phyloP scores from a whole-genome alignment of 2,797 vertebrate species.

The Cygnus olor region DNA sequence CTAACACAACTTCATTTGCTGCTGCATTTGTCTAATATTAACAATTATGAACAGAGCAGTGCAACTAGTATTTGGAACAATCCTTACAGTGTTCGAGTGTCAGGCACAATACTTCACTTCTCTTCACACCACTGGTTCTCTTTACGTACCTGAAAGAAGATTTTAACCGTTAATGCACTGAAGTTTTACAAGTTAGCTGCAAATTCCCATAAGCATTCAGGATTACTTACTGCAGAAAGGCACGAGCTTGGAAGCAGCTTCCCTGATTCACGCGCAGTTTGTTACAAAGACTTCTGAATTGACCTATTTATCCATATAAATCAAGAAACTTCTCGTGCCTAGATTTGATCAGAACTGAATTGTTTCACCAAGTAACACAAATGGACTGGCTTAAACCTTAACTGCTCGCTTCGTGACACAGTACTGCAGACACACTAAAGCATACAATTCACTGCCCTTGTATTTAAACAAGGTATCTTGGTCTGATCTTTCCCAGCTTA shows the following conservation, averaged over 20 bases:
- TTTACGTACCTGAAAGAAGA: conserved; percentile 90
- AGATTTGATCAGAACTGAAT: not conserved
- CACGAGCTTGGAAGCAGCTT: not conserved
- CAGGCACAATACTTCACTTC: conserved; percentile 85
- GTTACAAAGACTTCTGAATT: not conserved
- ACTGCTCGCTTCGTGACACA: fast-evolving
- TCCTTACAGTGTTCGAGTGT: conserved; percentile 88
- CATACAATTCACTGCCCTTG: not conserved
- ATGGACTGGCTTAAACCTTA: not conserved
- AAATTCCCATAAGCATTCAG: not conserved
- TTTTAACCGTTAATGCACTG: not conserved
- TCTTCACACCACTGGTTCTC: conserved; percentile 99
- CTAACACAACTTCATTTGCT: conserved; percentile 82
- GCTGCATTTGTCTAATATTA: conserved; percentile 92
- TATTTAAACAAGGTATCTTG: not conserved
- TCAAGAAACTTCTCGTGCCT: not conserved
- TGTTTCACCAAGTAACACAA: not conserved
- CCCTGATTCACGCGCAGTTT: not conserved
- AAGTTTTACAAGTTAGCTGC: not conserved
- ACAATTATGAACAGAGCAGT: conserved; percentile 99
- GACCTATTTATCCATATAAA: not conserved
- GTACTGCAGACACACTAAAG: not conserved
- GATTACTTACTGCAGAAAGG: not conserved
- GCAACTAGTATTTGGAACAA: conserved; percentile 92
- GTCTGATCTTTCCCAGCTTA: not conserved